Conservation (phyloP, 37 sponge, comb jelly and placozoan species). For the Bolinopsis microptera region DNA sequence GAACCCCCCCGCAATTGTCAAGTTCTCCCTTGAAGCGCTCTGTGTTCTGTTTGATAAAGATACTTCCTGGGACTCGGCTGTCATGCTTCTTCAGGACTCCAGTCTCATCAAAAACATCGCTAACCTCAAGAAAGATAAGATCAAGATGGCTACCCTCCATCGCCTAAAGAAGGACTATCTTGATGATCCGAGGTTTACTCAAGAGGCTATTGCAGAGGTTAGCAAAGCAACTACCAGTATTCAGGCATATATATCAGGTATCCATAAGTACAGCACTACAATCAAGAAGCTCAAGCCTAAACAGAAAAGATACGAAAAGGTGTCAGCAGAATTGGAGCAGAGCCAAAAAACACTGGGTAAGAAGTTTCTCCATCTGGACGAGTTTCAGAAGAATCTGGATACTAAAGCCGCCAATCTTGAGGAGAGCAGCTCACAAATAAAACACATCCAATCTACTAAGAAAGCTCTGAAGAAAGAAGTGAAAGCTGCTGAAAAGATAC, state of each 20-base stretch:
- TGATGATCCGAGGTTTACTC: conserved; percentile 22
- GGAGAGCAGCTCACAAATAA: conserved; percentile 1
- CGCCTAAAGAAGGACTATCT: conserved; percentile 30
- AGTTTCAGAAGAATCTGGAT: conserved; percentile 8
- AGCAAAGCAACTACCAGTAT: conserved; percentile 41
- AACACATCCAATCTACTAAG: not conserved
- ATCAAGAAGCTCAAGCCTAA: conserved; percentile 50
- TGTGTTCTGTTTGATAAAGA: not conserved
- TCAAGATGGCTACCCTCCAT: not conserved
- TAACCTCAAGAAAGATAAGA: not conserved
- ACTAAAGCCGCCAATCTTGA: not conserved
- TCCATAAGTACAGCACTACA: conserved; percentile 29
- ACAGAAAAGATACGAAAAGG: not conserved
- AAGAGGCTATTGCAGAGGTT: not conserved
- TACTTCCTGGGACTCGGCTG: conserved; percentile 37
- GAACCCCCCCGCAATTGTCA: conserved; percentile 20
- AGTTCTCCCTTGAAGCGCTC: not conserved
- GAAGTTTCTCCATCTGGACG: conserved; percentile 29
- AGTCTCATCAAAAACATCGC: not conserved
- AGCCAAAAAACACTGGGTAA: conserved; percentile 17
- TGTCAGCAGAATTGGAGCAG: not conserved
- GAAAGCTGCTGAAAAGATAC: not conserved
- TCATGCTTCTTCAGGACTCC: conserved; percentile 8
- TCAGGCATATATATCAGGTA: conserved; percentile 19
- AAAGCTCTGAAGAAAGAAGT: conserved; percentile 13